These are phyloP conservation scores for Hycleus cichorii DNA, from an alignment of 1,140 invertebrate species.

Conservation along the genomic window DNA sequence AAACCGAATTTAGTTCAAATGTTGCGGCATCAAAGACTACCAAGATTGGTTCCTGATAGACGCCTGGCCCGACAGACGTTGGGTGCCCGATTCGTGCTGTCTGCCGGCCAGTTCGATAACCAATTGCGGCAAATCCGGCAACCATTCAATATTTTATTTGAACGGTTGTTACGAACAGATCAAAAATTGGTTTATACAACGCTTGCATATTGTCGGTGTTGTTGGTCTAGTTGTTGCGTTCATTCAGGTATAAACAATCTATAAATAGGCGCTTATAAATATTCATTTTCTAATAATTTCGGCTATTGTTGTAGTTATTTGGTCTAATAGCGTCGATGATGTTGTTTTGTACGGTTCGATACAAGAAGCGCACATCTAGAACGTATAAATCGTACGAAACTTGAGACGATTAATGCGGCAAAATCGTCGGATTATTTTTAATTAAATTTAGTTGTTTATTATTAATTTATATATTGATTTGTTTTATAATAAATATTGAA, in stretches of 20 bases:
- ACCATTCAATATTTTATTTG: constrained; percentile 54
- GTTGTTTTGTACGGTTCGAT: constrained; percentile 65
- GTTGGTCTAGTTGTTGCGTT: constrained; percentile 66
- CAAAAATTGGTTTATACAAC: constrained; percentile 59
- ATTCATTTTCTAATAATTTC: neutral
- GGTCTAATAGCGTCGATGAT: constrained; percentile 69
- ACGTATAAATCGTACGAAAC: constrained; percentile 34
- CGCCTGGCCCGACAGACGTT: constrained; percentile 64
- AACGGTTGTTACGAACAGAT: constrained; percentile 62
- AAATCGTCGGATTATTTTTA: too few relatives aligned
- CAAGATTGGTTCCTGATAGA: constrained; percentile 78
- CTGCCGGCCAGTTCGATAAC: constrained; percentile 38
- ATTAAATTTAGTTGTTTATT: too few relatives aligned
- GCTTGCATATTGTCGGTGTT: constrained; percentile 62
- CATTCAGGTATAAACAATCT: constrained; percentile 44
- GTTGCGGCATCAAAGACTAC: constrained; percentile 76
- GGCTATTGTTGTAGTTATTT: constrained; percentile 53
- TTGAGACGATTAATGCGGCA: neutral
- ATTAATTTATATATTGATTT: too few relatives aligned
- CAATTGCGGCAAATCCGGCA: constrained; percentile 43
- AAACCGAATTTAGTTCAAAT: constrained; percentile 56
- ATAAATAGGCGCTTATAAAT: too few relatives aligned
- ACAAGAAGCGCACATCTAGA: constrained; percentile 51
- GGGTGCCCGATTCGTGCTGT: constrained; percentile 77
- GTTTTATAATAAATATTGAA: too few relatives aligned